A percentile compares a stretch with the other conserved stretches of the same genome.
phyloP scores from a whole-genome alignment of 2,797 vertebrate species.

The Galaxias olidus region DNA sequence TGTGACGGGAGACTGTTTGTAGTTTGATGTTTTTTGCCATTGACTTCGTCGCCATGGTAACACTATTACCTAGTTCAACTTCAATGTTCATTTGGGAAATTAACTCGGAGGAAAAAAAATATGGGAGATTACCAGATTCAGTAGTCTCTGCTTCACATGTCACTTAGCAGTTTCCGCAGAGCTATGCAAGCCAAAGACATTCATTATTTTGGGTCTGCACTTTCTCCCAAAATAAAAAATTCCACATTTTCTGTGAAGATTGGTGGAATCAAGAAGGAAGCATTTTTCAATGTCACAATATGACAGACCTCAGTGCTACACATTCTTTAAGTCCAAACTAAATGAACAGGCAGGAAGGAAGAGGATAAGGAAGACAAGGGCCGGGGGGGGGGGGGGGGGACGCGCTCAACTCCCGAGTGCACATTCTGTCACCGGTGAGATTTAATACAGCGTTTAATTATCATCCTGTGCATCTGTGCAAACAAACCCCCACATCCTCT shows the following conservation, averaged over 20 bases:
- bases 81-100: no score
- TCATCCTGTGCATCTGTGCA: constrained; percentile 67
- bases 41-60: no score
- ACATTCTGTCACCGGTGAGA: constrained; percentile 65
- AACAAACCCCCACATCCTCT: constrained; percentile 68
- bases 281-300: constrained; percentile 34
- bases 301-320: constrained; percentile 51
- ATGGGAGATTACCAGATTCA: no score
- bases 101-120: no score
- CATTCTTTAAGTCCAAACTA: constrained; percentile 61
- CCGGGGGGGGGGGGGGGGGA: constrained; percentile 19
- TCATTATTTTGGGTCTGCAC: constrained; percentile 13
- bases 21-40: no score
- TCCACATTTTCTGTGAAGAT: constrained; percentile 42
- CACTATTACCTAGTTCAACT: no score
- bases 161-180: no score
- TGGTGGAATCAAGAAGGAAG: constrained; percentile 14
- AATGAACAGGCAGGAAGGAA: constrained; percentile 40
- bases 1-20: no score
- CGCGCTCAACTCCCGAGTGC: constrained; percentile 54
- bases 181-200: neutral
- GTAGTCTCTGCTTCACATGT: no score
- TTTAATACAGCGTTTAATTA: constrained; percentile 70
- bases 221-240: constrained; percentile 56
- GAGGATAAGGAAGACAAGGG: constrained; percentile 2